Evolutionary conservation across 2,113 vertebrate genomes (phyloP), one percentile per base, ranked within the genome.

Genomic region (Psittacus erithacus): DNA sequence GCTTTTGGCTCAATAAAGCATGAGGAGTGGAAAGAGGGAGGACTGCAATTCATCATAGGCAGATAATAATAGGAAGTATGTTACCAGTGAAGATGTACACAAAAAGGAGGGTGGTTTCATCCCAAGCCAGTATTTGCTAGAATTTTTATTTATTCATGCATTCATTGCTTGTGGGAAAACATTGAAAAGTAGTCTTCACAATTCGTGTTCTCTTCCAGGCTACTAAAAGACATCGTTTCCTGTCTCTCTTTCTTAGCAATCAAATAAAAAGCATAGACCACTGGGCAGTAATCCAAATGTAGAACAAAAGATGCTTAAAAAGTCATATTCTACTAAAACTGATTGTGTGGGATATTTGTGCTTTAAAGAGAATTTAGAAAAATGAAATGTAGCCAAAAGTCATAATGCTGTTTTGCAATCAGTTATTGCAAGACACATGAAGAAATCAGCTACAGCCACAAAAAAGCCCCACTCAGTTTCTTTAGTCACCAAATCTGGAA

Each of bases 361-460:
- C 4, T 63, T 92, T 39, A 76, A 64, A 68, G 17, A 53, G 3
- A 82, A 70, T 70, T 43, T 57, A 44, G 8, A 1, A 4, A 2
- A 46, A 6, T 39, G 38, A 52, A 50, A 29, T 4, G 33, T 17
- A 46, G 4, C 4, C 16, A 25, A 11, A 69, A 92, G 24, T 24
- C 33, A 57, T 46, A 41, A 35, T 25, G 11, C 3, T 55, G 15
- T 81, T 92, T 90, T 79, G 33, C 9, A 20, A 75, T 20, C 11
- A 47, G 7, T n/a, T 87, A 43, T 17, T 62, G 3, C 50, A 53
- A 65, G 7, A 70, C 0, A 0, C 0, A 1, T n/a, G 38, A 78
- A 88, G 38, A 78, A 85, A 88, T 10, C 2, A 70, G 41, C 38
- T 59, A n/a, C 3, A 87, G 7, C 2, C 8, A 53, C 7, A 24